Conservation (phyloP, 2,113 vertebrate genomes). For the Anas platyrhynchos region DNA sequence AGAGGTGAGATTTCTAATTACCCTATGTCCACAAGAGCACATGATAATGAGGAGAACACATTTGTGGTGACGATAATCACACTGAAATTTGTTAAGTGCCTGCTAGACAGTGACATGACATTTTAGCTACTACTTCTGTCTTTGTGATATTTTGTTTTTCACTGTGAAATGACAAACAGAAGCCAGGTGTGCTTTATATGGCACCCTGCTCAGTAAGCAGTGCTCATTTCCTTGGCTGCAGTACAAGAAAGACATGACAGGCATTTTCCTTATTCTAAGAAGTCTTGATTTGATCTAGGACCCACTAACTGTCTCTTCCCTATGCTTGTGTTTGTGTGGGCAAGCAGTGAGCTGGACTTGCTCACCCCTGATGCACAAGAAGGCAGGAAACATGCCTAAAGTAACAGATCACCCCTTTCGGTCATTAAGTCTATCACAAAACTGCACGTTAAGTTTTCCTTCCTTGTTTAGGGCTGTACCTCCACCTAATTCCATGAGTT, state of each 20-base stretch:
- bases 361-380: background rate
- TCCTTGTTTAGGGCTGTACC: background rate
- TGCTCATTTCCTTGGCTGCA: background rate
- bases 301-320: background rate
- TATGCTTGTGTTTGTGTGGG: background rate
- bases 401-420: background rate
- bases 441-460: background rate
- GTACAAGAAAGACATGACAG: background rate
- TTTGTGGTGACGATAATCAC: background rate
- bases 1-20: slow-evolving; percentile 58
- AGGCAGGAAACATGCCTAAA: background rate
- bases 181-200: background rate
- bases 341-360: background rate
- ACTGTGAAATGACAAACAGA: slow-evolving; percentile 5
- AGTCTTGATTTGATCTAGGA: background rate
- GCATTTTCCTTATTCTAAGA: background rate
- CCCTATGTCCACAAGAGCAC: slow-evolving; percentile 24
- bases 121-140: background rate
- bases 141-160: background rate
- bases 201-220: background rate
- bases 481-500: background rate
- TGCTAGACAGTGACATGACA: background rate
- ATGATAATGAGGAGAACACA: background rate
- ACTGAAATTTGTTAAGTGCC: background rate
- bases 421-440: background rate